Percentiles rank a stretch among this genome's conserved stretches.
These are phyloP conservation scores for Tethya wilhelma DNA, from an alignment of 37 sponge, comb jelly and placozoan species.

Conservation along the genomic window DNA sequence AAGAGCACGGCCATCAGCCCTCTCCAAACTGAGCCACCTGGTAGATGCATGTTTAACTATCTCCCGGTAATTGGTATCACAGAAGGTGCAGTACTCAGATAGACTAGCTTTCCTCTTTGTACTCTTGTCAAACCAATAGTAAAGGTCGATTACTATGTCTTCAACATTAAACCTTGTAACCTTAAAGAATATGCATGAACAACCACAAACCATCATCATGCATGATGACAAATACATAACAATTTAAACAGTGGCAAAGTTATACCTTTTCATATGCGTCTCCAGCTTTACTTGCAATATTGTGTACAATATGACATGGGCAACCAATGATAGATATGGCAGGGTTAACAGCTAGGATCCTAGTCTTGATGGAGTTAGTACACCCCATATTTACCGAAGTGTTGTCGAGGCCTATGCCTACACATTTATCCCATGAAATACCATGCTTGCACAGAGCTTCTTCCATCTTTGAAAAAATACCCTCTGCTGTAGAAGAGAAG, in stretches of 20 bases:
- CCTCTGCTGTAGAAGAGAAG: slow-evolving; percentile 43
- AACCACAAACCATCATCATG: neutral
- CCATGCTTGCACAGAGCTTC: slow-evolving; percentile 43
- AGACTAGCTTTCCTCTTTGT: slow-evolving; percentile 52
- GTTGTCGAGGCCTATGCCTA: slow-evolving; percentile 46
- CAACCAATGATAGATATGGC: slow-evolving; percentile 10
- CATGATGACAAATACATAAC: neutral
- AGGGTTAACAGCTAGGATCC: slow-evolving; percentile 7
- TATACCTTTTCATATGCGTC: slow-evolving; percentile 36
- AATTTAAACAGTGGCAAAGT: neutral
- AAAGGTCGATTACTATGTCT: slow-evolving; percentile 48
- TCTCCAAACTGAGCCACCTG: slow-evolving; percentile 54
- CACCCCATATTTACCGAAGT: slow-evolving; percentile 55
- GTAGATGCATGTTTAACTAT: slow-evolving; percentile 54
- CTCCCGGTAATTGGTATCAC: slow-evolving; percentile 27
- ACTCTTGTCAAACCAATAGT: slow-evolving; percentile 59
- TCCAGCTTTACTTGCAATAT: slow-evolving; percentile 43
- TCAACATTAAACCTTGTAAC: too few relatives aligned
- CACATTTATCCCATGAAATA: slow-evolving; percentile 47
- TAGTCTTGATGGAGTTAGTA: slow-evolving; percentile 55
- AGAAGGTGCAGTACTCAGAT: slow-evolving; percentile 42
- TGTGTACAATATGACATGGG: slow-evolving; percentile 9
- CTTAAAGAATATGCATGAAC: slow-evolving; percentile 19
- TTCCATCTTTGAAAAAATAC: slow-evolving; percentile 44
- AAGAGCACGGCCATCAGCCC: slow-evolving; percentile 29